A percentile compares a stretch with the other conserved stretches of the same genome.
Evolutionary conservation across 2,797 vertebrate genomes (phyloP).

Genomic region (Catamblyrhynchus diadema): DNA sequence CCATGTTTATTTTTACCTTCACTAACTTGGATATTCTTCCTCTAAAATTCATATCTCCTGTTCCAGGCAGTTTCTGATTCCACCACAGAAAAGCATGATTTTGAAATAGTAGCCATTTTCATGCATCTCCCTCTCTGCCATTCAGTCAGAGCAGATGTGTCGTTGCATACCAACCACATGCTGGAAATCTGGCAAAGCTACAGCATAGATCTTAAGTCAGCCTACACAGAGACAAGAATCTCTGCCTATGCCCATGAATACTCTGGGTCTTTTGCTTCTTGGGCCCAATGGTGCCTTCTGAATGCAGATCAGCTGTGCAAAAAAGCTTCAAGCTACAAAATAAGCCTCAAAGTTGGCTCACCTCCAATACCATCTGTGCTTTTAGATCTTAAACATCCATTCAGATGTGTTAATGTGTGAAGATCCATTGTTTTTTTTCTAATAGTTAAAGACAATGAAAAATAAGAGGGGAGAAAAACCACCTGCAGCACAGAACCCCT

Average conservation of each 20-base stretch:
- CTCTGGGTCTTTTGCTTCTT: slow-evolving; percentile 1
- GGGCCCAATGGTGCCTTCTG: neutral
- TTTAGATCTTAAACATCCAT: slow-evolving; percentile 44
- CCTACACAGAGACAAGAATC: slow-evolving; percentile 2
- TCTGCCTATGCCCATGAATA: neutral
- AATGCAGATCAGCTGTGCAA: slow-evolving; percentile 14
- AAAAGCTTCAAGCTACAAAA: slow-evolving; percentile 23
- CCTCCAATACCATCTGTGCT: slow-evolving; percentile 57
- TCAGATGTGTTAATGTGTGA: neutral
- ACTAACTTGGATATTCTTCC: neutral
- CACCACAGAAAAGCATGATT: neutral
- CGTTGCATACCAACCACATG: neutral
- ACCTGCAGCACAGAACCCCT: neutral
- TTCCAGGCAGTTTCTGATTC: neutral
- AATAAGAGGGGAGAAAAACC: neutral
- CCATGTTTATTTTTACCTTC: neutral
- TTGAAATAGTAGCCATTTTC: neutral
- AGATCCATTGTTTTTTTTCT: slow-evolving; percentile 34
- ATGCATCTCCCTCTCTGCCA: neutral
- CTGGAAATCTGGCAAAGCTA: slow-evolving; percentile 39
- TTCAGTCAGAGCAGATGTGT: slow-evolving; percentile 22
- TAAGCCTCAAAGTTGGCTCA: slow-evolving; percentile 19
- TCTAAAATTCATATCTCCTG: neutral
- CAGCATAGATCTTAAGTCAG: neutral
- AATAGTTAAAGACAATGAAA: neutral